Evolutionary conservation across 1,140 invertebrate species (phyloP), one percentile per base, ranked within the genome.

Genomic region (Cherax quadricarinatus): DNA sequence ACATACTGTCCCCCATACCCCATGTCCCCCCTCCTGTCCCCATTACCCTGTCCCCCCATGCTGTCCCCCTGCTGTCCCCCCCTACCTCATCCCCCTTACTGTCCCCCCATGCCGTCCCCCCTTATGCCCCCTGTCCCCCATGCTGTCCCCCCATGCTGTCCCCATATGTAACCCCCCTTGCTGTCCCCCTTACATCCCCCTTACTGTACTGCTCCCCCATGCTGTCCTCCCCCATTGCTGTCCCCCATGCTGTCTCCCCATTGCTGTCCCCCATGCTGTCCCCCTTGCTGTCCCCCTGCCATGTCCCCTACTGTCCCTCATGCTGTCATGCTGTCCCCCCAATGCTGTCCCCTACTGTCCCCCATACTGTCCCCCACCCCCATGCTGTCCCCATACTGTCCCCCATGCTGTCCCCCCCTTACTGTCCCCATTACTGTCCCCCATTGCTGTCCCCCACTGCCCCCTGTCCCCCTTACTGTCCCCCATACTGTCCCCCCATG

Each of bases 261-360:
- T 81, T 24, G 10, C 30, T 41, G 10, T 24, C 24, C 41, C 30
- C 41, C 24, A 10, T 81, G 10, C 30, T 41, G 10, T 24, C 24
- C n/a, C n/a, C n/a, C n/a, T n/a, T n/a, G n/a, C n/a, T n/a, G n/a
- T n/a, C n/a, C n/a, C n/a, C n/a, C n/a, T 41, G 10, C 41, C 24
- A 10, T 81, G 10, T 48, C 41, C 24, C 79, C 24, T 81, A 12
- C 24, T 41, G 10, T 41, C 24, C 79, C 24, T 41, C 30, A 10
- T 81, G 10, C 24, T 41, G 10, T 81, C 41, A 24, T 66, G 5
- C 75, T 83, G n/a, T 30, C 12, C 48, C 48, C 60, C 84, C 60
- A 18, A 92, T 60, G 51, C 79, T 92, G 53, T 53, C 60, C 80
- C 62, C 60, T 83, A n/a, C 79, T 82, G 75, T 51, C 80, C 73